These are phyloP conservation scores for Neogobius melanostomus DNA, from an alignment of 2,113 vertebrate genomes.

Conservation along the genomic window DNA sequence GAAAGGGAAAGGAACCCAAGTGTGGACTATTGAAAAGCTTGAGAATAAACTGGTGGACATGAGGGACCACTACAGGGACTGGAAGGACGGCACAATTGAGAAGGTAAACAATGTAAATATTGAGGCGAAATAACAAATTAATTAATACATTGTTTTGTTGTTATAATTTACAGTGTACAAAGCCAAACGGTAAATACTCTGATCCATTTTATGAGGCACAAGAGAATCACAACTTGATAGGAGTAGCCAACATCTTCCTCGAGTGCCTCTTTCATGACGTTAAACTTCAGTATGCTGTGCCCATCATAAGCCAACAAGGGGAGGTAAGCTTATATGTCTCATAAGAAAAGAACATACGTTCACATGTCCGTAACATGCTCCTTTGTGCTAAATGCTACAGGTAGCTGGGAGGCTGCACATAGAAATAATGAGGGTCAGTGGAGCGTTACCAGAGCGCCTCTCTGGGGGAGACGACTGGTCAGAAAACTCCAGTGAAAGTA, in stretches of 20 bases:
- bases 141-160: not conserved
- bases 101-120: conserved; percentile 53
- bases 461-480: conserved; percentile 92
- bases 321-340: conserved; percentile 80
- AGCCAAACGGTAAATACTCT: conserved; percentile 78
- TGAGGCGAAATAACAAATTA: not conserved
- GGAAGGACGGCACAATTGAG: conserved; percentile 85
- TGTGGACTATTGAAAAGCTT: conserved; percentile 97
- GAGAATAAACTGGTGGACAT: conserved; percentile 98
- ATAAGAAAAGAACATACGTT: not conserved
- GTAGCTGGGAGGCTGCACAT: conserved; percentile 92
- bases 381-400: conserved; percentile 60
- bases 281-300: conserved; percentile 94
- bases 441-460: conserved; percentile 84
- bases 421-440: conserved; percentile 91
- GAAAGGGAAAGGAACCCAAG: conserved; percentile 90
- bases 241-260: conserved; percentile 94
- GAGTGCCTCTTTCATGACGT: conserved; percentile 96
- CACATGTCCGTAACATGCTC: too few species aligned
- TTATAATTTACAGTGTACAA: conserved; percentile 73
- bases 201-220: conserved; percentile 96
- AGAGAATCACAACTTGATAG: conserved; percentile 97
- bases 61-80: conserved; percentile 96
- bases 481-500: conserved; percentile 95
- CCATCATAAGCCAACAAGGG: conserved; percentile 99